Conservation (phyloP, 1,140 invertebrate genomes). For the Carcinoscorpius rotundicauda region DNA sequence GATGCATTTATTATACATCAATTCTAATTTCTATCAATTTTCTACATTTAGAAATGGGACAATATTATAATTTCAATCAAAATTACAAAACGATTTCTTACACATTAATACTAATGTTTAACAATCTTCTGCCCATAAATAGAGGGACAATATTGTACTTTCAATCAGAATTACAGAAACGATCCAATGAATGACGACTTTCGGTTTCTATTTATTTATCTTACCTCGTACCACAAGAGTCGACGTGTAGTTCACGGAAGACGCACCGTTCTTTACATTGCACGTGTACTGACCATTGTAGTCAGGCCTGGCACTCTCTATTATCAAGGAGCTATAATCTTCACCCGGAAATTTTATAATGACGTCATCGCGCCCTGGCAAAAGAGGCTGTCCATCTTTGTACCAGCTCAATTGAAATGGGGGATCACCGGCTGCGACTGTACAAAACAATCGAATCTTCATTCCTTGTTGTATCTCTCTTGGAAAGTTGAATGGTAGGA, state of each 20-base stretch:
- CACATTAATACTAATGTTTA: too few relatives aligned
- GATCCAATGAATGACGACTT: too few relatives aligned
- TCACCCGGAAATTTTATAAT: slow-evolving; percentile 16
- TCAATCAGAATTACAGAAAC: too few relatives aligned
- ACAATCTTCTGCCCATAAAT: too few relatives aligned
- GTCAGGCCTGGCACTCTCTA: slow-evolving; percentile 17
- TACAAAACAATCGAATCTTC: slow-evolving; percentile 25
- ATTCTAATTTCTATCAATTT: too few relatives aligned
- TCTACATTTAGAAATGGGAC: too few relatives aligned
- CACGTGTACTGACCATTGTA: slow-evolving; percentile 53
- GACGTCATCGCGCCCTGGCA: slow-evolving; percentile 31
- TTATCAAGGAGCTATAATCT: slow-evolving; percentile 32
- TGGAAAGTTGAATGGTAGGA: slow-evolving; percentile 22
- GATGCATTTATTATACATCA: too few relatives aligned
- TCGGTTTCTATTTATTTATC: neutral
- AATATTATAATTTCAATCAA: too few relatives aligned
- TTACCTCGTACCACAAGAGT: slow-evolving; percentile 34
- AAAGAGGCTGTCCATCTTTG: slow-evolving; percentile 29
- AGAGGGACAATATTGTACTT: too few relatives aligned
- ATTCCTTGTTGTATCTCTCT: slow-evolving; percentile 22
- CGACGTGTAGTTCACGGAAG: slow-evolving; percentile 31
- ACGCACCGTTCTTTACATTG: slow-evolving; percentile 46
- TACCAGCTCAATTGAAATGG: slow-evolving; percentile 29
- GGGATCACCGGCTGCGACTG: slow-evolving; percentile 25
- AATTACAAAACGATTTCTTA: too few relatives aligned